Percentiles rank a stretch among this genome's conserved stretches.
These are phyloP conservation scores for Scortum barcoo DNA, from an alignment of 2,113 vertebrate genomes.

Conservation along the genomic window DNA sequence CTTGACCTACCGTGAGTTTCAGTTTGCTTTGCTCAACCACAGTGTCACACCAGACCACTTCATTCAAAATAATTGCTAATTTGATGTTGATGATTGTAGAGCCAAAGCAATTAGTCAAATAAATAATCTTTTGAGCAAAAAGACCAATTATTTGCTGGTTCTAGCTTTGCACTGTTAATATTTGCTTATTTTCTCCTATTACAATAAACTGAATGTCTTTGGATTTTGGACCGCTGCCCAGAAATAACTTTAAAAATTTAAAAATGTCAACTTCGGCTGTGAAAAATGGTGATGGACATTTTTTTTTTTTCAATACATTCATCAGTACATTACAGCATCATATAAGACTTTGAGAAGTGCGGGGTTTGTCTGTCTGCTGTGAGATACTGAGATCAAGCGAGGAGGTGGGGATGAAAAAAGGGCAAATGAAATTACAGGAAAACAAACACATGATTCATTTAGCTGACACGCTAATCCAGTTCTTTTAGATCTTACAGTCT, in stretches of 20 bases:
- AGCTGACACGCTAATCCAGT: slow-evolving; percentile 26
- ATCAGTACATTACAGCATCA: background rate
- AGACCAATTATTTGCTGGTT: background rate
- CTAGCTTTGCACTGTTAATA: background rate
- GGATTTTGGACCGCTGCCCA: background rate
- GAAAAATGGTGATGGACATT: no score
- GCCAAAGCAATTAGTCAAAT: background rate
- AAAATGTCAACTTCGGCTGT: background rate
- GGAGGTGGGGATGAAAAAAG: slow-evolving; percentile 3
- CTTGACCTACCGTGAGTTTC: background rate
- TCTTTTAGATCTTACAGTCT: slow-evolving; percentile 14
- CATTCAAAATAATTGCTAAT: background rate
- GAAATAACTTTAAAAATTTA: background rate
- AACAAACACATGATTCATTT: slow-evolving; percentile 25
- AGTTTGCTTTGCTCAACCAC: background rate
- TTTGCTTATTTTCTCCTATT: background rate
- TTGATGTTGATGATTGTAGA: background rate
- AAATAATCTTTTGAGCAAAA: background rate
- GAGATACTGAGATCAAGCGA: slow-evolving; percentile 19
- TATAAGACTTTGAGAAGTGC: background rate
- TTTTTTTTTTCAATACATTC: no score
- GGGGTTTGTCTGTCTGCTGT: background rate
- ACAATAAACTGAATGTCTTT: background rate
- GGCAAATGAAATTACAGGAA: background rate
- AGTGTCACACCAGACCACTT: background rate